Evolutionary conservation across 2,888 invertebrate genomes (phyloP), one percentile per base, ranked within the genome.

Genomic region (Drosophila macrospina): DNA sequence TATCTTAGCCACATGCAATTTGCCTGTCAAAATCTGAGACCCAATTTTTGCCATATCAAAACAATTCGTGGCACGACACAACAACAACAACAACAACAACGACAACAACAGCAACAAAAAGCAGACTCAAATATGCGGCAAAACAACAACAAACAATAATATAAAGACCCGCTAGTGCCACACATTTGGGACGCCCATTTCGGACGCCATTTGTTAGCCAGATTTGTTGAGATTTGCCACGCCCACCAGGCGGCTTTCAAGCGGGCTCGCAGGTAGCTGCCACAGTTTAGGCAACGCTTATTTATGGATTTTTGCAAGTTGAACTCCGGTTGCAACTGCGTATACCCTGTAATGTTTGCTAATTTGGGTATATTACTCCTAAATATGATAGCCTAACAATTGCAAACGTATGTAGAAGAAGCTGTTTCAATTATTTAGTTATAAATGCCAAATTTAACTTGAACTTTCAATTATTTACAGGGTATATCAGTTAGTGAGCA

Each of bases 1-100:
- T 85, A 82, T 85, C 80, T 82, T 62, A 26, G 81, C 78, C 64
- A 72, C 84, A 85, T 82, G 86, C 82, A 82, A 82, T 82, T 82
- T 86, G 73, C 57, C 75, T 74, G 86, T 82, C 85, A 78, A 82
- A 85, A 80, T 47, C 48, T 52, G 62, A 70, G 80, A 65, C 83
- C 75, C 80, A 68, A 68, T 80, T 68, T 70, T 67, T 30, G 39
- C 65, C 61, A 72, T 70, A 80, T 70, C 81, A 73, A 81, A 80
- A 83, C 76, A 80, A 83, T 80, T 72, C 72, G 68, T 34, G 64
- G 26, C 73, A 64, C 69, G 63, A 55, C 59, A 51, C 20, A 37
- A 30, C 34, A 34, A 20, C 3, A 3, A n/a, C n/a, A n/a, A n/a
- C n/a, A n/a, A n/a, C n/a, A n/a, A n/a, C n/a, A n/a, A n/a, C n/a